Base-by-base conservation (phyloP, 2,113 vertebrate genomes). In the Oreochromis tanganicae region DNA sequence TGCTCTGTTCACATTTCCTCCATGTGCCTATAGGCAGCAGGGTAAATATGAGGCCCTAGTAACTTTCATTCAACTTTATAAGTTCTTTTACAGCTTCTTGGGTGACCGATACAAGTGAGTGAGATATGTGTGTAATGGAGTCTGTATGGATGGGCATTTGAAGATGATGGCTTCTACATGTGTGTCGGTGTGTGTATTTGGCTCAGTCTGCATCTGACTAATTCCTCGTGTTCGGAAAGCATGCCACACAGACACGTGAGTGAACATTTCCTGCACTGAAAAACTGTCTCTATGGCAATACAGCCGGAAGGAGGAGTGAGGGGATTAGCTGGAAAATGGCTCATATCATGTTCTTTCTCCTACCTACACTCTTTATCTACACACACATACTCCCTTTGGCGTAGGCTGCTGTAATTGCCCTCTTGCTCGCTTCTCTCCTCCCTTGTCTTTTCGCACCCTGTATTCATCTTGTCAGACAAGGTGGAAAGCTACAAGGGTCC, bases 281-380 rank as follows among this genome's bases (percentile, higher is more conserved):
- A 89, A 89, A 87, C 75, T 46, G 91, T 94, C 85, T 91, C 90
- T 86, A 81, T 93, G 93, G 91, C 10, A 63, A 93, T 88, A 54
- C 16, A 90, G 81, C 34, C 2, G 1, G 38, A 61, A 81, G 66
- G 78, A 24, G 36, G 41, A 68, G 21, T 17, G 27, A 56, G 9
- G 56, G 61, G 59, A 75, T 27, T 66, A 59, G 29, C 54, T 78
- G 48, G 61, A 41, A 71, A 48, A 90, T 48, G 56, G 71, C 56
- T 52, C 38, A 54, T 38, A 36, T 87, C 50, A 36, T 79, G 46
- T 83, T 85, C 73, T 84, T 36, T 79, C 79, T 83, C 81, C 86
- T 81, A 84, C 92, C 92, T 87, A 85, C 87, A 27, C 84, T 79
- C 82, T 75, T 14, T 59, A 66, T 81, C 61, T 34, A 19, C 63